Evolutionary conservation across 2,888 invertebrate species (phyloP).

Genomic region (Melangyna quadrimaculata): DNA sequence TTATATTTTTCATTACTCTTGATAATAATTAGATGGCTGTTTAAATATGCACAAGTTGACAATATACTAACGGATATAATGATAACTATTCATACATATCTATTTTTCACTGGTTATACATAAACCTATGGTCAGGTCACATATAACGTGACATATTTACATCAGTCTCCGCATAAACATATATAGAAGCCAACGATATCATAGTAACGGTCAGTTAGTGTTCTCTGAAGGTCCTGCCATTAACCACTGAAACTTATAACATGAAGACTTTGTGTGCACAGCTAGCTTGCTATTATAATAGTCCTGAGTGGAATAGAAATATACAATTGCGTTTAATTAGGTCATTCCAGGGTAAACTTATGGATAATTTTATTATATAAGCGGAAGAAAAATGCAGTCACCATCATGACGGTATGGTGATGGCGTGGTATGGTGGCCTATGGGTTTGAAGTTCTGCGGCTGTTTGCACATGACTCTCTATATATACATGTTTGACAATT

Average conservation of each 20-base stretch:
- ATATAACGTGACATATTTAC: background rate
- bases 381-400: slow-evolving; percentile 47
- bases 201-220: slow-evolving; percentile 21
- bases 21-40: slow-evolving; percentile 63
- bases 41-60: slow-evolving; percentile 59
- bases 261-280: background rate
- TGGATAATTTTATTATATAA: slow-evolving; percentile 68
- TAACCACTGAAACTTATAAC: slow-evolving; percentile 14
- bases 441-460: background rate
- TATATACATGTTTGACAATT: background rate
- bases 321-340: slow-evolving; percentile 69
- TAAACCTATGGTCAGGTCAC: background rate
- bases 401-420: background rate
- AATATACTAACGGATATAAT: background rate
- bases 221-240: slow-evolving; percentile 28
- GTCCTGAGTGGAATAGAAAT: slow-evolving; percentile 60
- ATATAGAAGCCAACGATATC: background rate
- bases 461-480: background rate
- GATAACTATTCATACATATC: background rate
- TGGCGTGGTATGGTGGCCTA: background rate
- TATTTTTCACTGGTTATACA: background rate
- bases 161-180: background rate
- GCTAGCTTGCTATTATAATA: background rate
- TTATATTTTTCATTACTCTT: slow-evolving; percentile 59
- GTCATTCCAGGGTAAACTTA: slow-evolving; percentile 66